Conservation (phyloP, 2,888 invertebrate species). For the Stomorhina lunata region DNA sequence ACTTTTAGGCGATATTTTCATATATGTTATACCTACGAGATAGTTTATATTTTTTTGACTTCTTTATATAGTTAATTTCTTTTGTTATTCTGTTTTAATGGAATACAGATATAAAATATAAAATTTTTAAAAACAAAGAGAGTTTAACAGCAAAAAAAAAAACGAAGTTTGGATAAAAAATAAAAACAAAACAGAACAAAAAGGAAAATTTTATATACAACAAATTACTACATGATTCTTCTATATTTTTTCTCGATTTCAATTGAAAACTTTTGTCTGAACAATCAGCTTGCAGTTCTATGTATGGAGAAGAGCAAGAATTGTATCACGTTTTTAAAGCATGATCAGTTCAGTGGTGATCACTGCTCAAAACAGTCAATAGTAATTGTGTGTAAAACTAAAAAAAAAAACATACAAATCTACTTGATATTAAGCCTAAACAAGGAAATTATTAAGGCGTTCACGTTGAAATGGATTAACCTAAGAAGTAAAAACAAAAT, state of each 20-base stretch:
- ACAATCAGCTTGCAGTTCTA: background rate
- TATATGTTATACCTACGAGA: slow-evolving; percentile 4
- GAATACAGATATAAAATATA: background rate
- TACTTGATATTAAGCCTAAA: slow-evolving; percentile 19
- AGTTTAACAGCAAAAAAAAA: slow-evolving; percentile 11
- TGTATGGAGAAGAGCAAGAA: slow-evolving; percentile 22
- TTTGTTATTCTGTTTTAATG: slow-evolving; percentile 24
- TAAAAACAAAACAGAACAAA: slow-evolving; percentile 55
- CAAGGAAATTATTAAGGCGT: slow-evolving; percentile 42
- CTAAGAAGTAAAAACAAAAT: too few species aligned
- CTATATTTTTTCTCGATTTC: slow-evolving; percentile 8
- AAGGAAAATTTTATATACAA: slow-evolving; percentile 33
- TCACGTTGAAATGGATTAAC: background rate
- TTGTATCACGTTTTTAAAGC: slow-evolving; percentile 58
- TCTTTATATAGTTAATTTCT: slow-evolving; percentile 13
- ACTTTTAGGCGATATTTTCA: too few species aligned
- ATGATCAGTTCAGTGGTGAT: slow-evolving; percentile 41
- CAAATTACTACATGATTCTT: background rate
- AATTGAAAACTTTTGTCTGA: background rate
- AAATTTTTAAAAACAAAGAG: slow-evolving; percentile 10
- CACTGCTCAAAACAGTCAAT: too few species aligned
- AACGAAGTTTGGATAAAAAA: slow-evolving; percentile 53
- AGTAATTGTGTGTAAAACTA: background rate
- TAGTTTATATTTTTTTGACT: slow-evolving; percentile 5
- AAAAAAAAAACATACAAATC: background rate